Conservation (phyloP, 1,140 invertebrate genomes). For the Anoplophora glabripennis region DNA sequence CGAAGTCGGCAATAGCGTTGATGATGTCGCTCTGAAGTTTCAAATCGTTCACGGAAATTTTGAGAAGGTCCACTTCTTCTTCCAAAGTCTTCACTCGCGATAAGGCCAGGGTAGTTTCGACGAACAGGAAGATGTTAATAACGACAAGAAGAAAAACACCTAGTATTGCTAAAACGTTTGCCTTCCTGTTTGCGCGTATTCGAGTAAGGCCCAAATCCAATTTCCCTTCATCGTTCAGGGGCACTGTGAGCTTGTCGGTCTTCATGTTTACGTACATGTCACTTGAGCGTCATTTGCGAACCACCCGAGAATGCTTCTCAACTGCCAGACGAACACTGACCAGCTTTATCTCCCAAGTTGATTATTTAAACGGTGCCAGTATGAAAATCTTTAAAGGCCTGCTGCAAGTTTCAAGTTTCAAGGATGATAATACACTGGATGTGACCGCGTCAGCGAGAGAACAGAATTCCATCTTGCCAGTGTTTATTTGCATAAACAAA, state of each 20-base stretch:
- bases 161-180: background rate
- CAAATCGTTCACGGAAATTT: background rate
- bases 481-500: too few species aligned
- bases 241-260: constrained; percentile 1
- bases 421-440: too few species aligned
- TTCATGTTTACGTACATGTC: too few species aligned
- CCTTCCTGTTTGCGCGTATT: too few species aligned
- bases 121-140: background rate
- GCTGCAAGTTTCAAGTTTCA: background rate
- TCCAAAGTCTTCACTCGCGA: background rate
- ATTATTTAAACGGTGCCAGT: background rate
- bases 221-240: background rate
- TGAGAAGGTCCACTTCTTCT: constrained; percentile 10
- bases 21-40: background rate
- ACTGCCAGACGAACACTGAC: background rate
- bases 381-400: background rate
- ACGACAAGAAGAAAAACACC: constrained; percentile 2
- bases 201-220: background rate
- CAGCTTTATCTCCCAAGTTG: background rate
- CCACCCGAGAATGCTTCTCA: too few species aligned
- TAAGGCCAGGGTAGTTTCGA: background rate
- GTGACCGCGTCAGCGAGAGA: too few species aligned
- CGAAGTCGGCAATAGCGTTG: background rate
- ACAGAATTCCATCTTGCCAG: too few species aligned
- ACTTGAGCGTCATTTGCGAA: too few species aligned